Conservation (phyloP, 2,113 vertebrate species). For the Pelobates fuscus region DNA sequence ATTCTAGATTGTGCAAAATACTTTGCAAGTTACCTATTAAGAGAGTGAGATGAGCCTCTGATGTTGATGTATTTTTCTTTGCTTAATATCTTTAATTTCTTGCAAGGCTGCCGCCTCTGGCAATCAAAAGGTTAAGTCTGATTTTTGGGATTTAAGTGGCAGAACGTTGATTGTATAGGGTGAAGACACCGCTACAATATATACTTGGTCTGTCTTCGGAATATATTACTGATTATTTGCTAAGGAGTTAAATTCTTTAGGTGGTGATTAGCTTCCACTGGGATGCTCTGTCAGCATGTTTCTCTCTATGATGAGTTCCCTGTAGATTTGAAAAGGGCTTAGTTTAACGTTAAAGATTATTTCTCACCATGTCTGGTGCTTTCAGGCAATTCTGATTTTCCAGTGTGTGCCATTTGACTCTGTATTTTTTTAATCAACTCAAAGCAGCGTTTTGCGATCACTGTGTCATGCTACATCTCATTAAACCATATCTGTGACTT, state of each 20-base stretch:
- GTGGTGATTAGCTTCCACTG: constrained; percentile 18
- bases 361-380: constrained; percentile 14
- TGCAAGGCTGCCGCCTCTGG: too few relatives aligned
- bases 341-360: constrained; percentile 14
- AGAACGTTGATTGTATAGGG: too few relatives aligned
- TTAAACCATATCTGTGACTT: constrained; percentile 15
- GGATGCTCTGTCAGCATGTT: constrained; percentile 17
- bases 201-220: constrained; percentile 2
- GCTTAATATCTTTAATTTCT: too few relatives aligned
- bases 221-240: background rate
- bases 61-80: too few relatives aligned
- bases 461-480: constrained; percentile 25
- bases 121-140: too few relatives aligned
- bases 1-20: too few relatives aligned
- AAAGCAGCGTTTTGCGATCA: constrained; percentile 8
- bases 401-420: constrained; percentile 19
- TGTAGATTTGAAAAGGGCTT: constrained; percentile 3
- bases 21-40: too few relatives aligned
- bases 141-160: too few relatives aligned
- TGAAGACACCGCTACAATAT: background rate
- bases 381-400: constrained; percentile 37
- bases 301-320: constrained; percentile 1
- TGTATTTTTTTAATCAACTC: constrained; percentile 37
- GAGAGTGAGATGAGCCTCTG: too few relatives aligned
- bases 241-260: constrained; percentile 8